A percentile compares a stretch with the other conserved stretches of the same genome.
Evolutionary conservation across 2,113 vertebrate species (phyloP).

Genomic region (Colistium nudipinnis): DNA sequence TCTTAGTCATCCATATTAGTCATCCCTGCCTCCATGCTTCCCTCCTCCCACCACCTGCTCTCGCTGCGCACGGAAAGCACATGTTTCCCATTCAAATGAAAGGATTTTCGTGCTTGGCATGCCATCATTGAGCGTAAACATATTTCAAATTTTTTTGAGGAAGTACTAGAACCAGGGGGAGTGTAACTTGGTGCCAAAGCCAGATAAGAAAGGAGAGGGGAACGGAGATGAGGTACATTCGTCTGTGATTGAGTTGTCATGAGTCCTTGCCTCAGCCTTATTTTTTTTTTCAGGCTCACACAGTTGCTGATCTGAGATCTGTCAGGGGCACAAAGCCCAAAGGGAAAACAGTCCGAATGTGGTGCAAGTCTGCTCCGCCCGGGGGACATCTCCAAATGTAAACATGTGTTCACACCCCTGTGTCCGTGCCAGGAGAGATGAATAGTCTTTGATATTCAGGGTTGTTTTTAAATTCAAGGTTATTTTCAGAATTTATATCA

Average conservation of each 20-base stretch:
- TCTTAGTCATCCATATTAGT: conserved; percentile 67
- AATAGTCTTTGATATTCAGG: conserved; percentile 5
- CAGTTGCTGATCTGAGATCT: conserved; percentile 30
- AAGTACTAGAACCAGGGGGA: conserved; percentile 23
- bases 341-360: conserved; percentile 21
- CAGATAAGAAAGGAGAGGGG: not conserved
- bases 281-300: conserved; percentile 15
- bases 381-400: conserved; percentile 28
- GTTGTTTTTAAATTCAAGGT: conserved; percentile 20
- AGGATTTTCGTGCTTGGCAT: conserved; percentile 28
- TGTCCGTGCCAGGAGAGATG: conserved; percentile 4
- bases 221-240: conserved; percentile 14
- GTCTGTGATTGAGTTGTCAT: conserved; percentile 35
- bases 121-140: conserved; percentile 24
- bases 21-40: conserved; percentile 49
- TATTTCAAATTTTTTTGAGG: conserved; percentile 17
- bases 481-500: conserved; percentile 34
- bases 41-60: conserved; percentile 55
- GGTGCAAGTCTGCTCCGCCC: conserved; percentile 29
- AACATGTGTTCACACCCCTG: conserved; percentile 42
- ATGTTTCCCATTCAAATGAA: conserved; percentile 43
- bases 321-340: conserved; percentile 21
- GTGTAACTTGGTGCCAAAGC: conserved; percentile 10
- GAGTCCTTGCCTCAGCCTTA: not conserved
- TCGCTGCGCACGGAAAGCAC: conserved; percentile 57